Evolutionary conservation across 1,140 invertebrate species (phyloP), one percentile per base, ranked within the genome.

Genomic region (Drosophila ambigua): DNA sequence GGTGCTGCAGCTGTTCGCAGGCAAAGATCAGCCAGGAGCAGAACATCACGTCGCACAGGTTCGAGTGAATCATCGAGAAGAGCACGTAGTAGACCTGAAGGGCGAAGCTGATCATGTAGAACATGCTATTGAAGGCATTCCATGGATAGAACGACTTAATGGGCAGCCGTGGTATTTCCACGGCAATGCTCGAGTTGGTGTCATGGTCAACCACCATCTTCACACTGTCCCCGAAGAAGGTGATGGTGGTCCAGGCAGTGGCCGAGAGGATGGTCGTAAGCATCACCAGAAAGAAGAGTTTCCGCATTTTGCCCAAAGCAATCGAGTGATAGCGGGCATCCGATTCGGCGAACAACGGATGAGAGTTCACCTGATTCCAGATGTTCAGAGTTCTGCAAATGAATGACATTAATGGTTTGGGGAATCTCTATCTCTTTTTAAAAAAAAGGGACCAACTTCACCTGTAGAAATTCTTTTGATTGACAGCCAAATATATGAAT

Each of bases 1-100:
- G 91, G 92, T 97, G 96, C 82, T 96, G 95, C 9, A 97, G 90
- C 80, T 97, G 96, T 78, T 97, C 96, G 74, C 96, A 97, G 1
- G 96, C 95, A 72, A 96, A 97, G 31, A 97, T 94, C 44, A 97
- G 79, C 95, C 96, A 97, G 2, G 95, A 97, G 77, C 96, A 97
- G 92, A 97, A 97, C 63, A 97, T 92, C 0, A 95, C 94, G 79
- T 97, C 96, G 46, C 95, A 80, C 1, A 96, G 92, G 84, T 96
- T 97, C 0, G 95, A 93, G 24, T 96, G 94, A 0, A 93, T 79
- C 93, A 97, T 94, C 0, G 95, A 93, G 77, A 96, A 95, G 0
- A 95, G 75, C 0, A 97, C 91, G 93, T 95, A 97, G 79, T 96
- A 96, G 11, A 96, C 94, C 93, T 97, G 96, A 75, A 94, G 96